Conservation (phyloP, 2,797 vertebrate genomes). For the Sus cebifrons region DNA sequence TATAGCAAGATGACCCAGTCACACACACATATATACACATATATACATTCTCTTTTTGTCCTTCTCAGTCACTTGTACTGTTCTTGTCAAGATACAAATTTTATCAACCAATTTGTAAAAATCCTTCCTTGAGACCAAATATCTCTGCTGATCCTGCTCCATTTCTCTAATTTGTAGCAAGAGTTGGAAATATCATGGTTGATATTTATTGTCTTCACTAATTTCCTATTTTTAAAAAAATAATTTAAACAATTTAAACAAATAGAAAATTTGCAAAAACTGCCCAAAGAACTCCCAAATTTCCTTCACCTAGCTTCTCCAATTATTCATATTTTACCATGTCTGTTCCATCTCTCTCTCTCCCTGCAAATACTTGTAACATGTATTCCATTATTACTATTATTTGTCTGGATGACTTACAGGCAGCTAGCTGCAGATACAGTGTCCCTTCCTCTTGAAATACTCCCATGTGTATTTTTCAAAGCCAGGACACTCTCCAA, state of each 20-base stretch:
- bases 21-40: too few species aligned
- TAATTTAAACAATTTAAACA: constrained; percentile 29
- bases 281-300: neutral
- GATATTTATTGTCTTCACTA: neutral
- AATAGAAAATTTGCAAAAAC: neutral
- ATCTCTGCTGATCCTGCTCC: neutral
- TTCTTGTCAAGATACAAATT: neutral
- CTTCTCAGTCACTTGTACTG: neutral
- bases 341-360: neutral
- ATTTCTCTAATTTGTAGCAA: neutral
- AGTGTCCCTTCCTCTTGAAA: neutral
- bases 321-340: constrained; percentile 27
- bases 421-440: neutral
- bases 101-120: neutral
- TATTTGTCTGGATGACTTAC: neutral
- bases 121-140: neutral
- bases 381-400: neutral
- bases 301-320: neutral
- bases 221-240: neutral
- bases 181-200: neutral
- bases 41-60: neutral
- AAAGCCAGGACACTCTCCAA: neutral
- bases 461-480: neutral
- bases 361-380: neutral
- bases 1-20: too few species aligned